Conservation (phyloP, 1,140 invertebrate species). For the Capitella teleta region DNA sequence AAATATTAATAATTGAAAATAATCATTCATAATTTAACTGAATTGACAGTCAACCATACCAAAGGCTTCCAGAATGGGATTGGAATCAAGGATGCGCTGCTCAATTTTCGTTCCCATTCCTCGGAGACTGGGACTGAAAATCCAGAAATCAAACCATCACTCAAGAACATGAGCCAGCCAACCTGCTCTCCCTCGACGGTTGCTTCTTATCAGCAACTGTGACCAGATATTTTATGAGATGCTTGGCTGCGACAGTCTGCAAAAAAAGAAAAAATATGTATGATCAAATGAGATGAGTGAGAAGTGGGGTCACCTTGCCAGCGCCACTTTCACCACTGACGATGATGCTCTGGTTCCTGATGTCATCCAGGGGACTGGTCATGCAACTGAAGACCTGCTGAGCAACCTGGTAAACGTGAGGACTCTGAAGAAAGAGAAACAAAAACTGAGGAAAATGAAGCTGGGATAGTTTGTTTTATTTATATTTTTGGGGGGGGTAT, state of each 20-base stretch:
- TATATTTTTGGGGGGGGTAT: too few species aligned
- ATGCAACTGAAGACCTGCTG: slow-evolving; percentile 89
- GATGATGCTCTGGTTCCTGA: slow-evolving; percentile 91
- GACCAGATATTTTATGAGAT: slow-evolving; percentile 91
- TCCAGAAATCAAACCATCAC: too few species aligned
- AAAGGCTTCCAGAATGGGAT: slow-evolving; percentile 90
- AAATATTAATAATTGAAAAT: background rate
- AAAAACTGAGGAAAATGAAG: too few species aligned
- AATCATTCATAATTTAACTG: background rate
- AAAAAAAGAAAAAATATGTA: slow-evolving; percentile 13
- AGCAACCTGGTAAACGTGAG: slow-evolving; percentile 92
- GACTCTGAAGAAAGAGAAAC: too few species aligned
- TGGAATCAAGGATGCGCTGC: slow-evolving; percentile 85
- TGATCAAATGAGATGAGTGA: too few species aligned
- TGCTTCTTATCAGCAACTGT: slow-evolving; percentile 73
- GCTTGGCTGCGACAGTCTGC: slow-evolving; percentile 90
- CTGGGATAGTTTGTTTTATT: too few species aligned
- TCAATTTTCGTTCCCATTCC: slow-evolving; percentile 61
- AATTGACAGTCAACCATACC: slow-evolving; percentile 15
- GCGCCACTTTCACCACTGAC: slow-evolving; percentile 92
- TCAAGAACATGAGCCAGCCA: background rate
- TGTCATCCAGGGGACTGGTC: slow-evolving; percentile 56
- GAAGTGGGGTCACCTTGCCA: slow-evolving; percentile 62
- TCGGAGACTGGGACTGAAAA: background rate
- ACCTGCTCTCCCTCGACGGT: background rate